Evolutionary conservation across 2,797 vertebrate species (phyloP).

Genomic region (Psittacula echo): DNA sequence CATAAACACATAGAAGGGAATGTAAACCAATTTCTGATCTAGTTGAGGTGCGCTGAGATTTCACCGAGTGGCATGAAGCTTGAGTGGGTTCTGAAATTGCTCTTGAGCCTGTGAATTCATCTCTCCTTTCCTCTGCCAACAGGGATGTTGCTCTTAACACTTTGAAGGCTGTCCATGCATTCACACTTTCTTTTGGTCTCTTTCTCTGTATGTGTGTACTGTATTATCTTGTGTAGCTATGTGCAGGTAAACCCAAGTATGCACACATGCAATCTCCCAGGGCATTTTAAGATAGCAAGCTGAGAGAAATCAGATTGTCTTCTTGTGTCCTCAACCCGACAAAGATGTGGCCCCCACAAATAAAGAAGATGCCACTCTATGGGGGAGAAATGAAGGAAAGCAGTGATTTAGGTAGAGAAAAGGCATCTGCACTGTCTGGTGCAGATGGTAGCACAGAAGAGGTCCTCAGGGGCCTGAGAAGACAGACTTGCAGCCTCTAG

Average conservation of each 20-base stretch:
- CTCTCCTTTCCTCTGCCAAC: conserved; percentile 25
- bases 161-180: neutral
- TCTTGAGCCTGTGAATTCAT: conserved; percentile 54
- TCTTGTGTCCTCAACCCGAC: neutral
- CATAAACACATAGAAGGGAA: conserved; percentile 64
- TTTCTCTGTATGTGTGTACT: neutral
- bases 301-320: neutral
- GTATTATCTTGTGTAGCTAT: neutral
- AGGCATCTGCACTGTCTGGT: neutral
- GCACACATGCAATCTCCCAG: neutral
- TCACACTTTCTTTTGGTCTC: neutral
- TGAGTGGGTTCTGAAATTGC: conserved; percentile 71
- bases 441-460: neutral
- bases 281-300: neutral
- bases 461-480: neutral
- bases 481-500: neutral
- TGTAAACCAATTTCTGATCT: conserved; percentile 71
- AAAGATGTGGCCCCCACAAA: neutral
- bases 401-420: neutral
- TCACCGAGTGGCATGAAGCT: conserved; percentile 63
- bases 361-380: neutral
- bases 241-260: neutral
- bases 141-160: conserved; percentile 46
- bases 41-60: conserved; percentile 58
- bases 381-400: neutral